Percentiles rank a stretch among this genome's conserved stretches.
Conservation (phyloP, 1,140 invertebrate species). For the Ridgeia piscesae region DNA sequence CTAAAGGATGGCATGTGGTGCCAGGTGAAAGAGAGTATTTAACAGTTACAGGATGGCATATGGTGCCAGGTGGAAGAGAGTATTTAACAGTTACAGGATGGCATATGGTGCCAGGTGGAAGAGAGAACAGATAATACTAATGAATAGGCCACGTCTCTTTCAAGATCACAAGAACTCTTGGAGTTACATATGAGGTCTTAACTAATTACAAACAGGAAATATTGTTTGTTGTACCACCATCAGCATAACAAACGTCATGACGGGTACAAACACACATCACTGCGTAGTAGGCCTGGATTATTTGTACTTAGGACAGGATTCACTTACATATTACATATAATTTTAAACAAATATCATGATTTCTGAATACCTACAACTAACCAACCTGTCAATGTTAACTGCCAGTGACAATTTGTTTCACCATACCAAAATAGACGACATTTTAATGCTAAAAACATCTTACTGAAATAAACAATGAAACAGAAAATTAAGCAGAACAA, state of each 20-base stretch:
- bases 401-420: neutral
- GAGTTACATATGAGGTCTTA: neutral
- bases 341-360: neutral
- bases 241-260: neutral
- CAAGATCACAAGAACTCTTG: neutral
- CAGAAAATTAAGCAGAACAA: neutral
- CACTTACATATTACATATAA: neutral
- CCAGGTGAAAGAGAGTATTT: neutral
- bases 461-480: neutral
- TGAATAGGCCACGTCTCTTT: neutral
- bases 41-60: no score
- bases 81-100: no score
- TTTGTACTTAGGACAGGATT: neutral
- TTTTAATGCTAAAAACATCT: neutral
- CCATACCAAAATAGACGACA: neutral
- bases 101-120: no score
- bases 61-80: neutral
- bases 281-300: neutral
- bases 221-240: neutral
- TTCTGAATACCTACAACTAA: neutral
- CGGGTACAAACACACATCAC: neutral
- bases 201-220: neutral
- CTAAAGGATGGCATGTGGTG: no score
- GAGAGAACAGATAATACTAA: neutral
- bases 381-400: neutral